Percentiles rank a stretch among this genome's conserved stretches.
Conservation (phyloP, 1,140 invertebrate species). For the Drosophila hydei region DNA sequence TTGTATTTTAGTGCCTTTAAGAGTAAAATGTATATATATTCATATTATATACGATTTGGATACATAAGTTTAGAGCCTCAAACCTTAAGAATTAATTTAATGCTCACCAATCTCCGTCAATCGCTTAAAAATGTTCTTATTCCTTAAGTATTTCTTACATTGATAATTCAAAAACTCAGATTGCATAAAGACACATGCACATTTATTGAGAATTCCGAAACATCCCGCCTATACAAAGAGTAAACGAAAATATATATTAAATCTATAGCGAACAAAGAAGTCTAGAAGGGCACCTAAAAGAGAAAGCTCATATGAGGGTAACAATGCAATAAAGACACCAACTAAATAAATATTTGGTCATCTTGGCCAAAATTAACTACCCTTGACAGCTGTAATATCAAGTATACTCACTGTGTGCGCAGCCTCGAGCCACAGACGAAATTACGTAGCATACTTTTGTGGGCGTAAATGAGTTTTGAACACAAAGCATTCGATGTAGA, state of each 20-base stretch:
- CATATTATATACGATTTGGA: too few species aligned
- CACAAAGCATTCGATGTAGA: neutral
- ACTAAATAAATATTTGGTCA: slow-evolving; percentile 40
- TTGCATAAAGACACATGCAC: neutral
- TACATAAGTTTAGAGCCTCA: too few species aligned
- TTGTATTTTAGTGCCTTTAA: too few species aligned
- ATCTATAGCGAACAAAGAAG: too few species aligned
- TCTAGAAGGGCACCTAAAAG: slow-evolving; percentile 5
- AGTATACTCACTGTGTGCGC: slow-evolving; percentile 29
- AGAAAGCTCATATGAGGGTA: neutral
- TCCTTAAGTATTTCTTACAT: too few species aligned
- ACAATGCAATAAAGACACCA: slow-evolving; percentile 12
- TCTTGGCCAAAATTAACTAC: slow-evolving; percentile 24
- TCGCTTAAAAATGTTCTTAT: too few species aligned
- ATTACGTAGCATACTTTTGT: slow-evolving; percentile 32
- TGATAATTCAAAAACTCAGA: neutral
- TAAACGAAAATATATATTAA: neutral
- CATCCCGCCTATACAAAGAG: neutral
- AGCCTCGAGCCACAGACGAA: neutral
- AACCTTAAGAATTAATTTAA: too few species aligned
- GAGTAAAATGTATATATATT: too few species aligned
- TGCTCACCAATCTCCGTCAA: too few species aligned
- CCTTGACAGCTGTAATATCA: slow-evolving; percentile 15
- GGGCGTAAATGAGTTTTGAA: slow-evolving; percentile 13
- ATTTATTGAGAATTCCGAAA: neutral